phyloP scores from a whole-genome alignment of 1,140 invertebrate species.

The Hydropsyche tenuis region DNA sequence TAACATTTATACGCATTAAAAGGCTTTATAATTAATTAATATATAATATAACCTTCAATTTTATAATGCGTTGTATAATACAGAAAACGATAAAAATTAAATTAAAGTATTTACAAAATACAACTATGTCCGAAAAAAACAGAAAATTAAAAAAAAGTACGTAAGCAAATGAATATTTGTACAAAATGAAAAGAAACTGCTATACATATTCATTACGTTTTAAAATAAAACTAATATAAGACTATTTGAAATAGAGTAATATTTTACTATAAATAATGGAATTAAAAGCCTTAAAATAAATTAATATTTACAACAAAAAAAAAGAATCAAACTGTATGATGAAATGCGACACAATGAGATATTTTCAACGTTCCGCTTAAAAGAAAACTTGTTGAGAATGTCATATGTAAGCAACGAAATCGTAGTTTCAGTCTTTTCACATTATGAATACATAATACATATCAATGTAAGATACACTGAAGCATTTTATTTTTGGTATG shows the following conservation, averaged over 20 bases:
- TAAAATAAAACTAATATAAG: no score
- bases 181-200: no score
- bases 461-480: slow-evolving; percentile 6
- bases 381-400: neutral
- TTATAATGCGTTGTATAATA: no score
- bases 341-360: neutral
- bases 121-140: no score
- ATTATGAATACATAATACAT: slow-evolving; percentile 13
- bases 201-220: no score
- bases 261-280: slow-evolving; percentile 14
- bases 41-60: no score
- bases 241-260: slow-evolving; percentile 2
- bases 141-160: no score
- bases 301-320: slow-evolving; percentile 8
- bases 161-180: no score
- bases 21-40: no score
- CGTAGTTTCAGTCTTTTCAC: slow-evolving; percentile 9
- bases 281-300: slow-evolving; percentile 1
- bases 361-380: neutral
- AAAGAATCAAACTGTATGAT: neutral
- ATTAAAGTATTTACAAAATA: no score
- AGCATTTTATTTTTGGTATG: slow-evolving; percentile 14
- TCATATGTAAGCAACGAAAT: neutral
- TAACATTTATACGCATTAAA: no score
- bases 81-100: no score